phyloP scores from a whole-genome alignment of 2,797 vertebrate species.

The Linurgus olivaceus region DNA sequence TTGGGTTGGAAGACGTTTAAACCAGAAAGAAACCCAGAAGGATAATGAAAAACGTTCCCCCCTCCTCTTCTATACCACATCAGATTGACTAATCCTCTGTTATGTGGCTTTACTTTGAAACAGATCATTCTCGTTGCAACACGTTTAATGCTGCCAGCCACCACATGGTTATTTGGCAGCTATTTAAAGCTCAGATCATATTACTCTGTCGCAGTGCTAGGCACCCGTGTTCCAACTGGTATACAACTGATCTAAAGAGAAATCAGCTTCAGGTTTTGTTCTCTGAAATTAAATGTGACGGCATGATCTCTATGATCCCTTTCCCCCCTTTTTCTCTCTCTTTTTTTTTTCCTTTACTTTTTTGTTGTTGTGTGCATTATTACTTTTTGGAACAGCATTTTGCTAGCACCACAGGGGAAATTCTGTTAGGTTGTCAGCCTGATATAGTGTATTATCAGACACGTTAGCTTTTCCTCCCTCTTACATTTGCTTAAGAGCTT shows the following conservation, averaged over 20 bases:
- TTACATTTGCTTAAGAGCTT: constrained; percentile 73
- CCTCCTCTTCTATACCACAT: constrained; percentile 29
- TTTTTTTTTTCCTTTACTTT: neutral
- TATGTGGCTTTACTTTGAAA: constrained; percentile 68
- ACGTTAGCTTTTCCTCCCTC: constrained; percentile 49
- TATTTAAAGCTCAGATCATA: constrained; percentile 72
- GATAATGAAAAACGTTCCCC: constrained; percentile 40
- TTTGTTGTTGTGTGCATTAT: neutral
- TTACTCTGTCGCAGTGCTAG: constrained; percentile 51
- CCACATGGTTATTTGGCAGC: constrained; percentile 71
- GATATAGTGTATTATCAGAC: constrained; percentile 54
- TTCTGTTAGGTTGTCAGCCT: constrained; percentile 60
- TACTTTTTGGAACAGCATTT: constrained; percentile 57
- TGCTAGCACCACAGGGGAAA: constrained; percentile 58
- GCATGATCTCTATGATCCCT: constrained; percentile 49
- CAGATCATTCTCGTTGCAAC: constrained; percentile 57
- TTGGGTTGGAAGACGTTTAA: constrained; percentile 1
- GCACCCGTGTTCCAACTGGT: constrained; percentile 61
- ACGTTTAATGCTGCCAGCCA: constrained; percentile 61
- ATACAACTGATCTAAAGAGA: constrained; percentile 64
- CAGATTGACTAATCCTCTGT: constrained; percentile 45
- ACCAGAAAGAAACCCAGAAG: constrained; percentile 8
- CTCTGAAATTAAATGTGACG: constrained; percentile 62
- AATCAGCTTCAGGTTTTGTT: constrained; percentile 60
- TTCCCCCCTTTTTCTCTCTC: fast-evolving